Base-by-base conservation (phyloP, 2,797 vertebrate species). In the Cygnus olor region DNA sequence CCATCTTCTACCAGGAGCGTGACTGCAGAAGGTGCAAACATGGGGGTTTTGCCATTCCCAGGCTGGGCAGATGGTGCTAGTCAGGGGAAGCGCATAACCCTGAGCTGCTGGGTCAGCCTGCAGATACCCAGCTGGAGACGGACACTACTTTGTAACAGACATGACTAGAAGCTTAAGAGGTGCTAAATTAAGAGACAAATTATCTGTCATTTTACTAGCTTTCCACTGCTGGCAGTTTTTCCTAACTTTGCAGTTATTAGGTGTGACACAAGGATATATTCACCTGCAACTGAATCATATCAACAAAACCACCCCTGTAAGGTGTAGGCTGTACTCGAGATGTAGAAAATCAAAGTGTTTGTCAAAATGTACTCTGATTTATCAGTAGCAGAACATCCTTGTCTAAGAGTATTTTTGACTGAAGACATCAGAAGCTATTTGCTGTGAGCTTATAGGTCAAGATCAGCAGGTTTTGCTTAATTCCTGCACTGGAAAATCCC, bases 331-430 rank as follows among this genome's bases (percentile, higher is more conserved):
- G 90, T 51, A 56, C 54, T 88, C 76, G 34, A 69, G 63, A 88
- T 61, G 85, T 85, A 36, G 34, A 60, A 83, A 80, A 68, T 57
- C 54, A 25, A 95, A 80, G 57, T 51, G 49, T 51, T 60, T 85
- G 51, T 91, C 95, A 95, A 69, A 91, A 65, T 66, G 58, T 89
- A 79, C 82, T 36, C 45, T 70, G 42, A 76, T 72, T 81, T 86
- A 77, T 16, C 63, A 61, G 73, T 69, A 53, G 63, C 44, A 64
- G 44, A 86, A 88, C 27, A 76, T 32, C 56, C 44, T 53, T 40
- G 25, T 47, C n/a, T 93, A 90, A 95, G 80, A 90, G 64, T 81
- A 80, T 61, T 66, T 85, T 51, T 81, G 18, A 80, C 45, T 54
- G 9, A 77, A 81, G 66, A 45, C 21, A 63, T 24, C 21, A 70